phyloP scores from a whole-genome alignment of 1,140 invertebrate species.

The Rhopalosiphum padi region DNA sequence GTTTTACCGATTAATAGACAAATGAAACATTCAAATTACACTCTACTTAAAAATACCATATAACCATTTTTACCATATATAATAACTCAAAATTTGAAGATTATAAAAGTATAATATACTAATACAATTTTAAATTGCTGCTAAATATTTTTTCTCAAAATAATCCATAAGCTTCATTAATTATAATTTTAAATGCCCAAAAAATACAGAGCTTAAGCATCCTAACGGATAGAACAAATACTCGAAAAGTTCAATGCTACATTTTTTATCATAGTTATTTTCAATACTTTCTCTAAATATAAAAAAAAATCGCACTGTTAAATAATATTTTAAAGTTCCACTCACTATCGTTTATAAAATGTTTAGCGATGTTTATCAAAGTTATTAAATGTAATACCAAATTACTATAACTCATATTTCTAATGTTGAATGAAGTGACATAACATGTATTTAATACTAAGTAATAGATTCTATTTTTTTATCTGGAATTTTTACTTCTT shows the following conservation, averaged over 20 bases:
- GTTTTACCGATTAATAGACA: no score
- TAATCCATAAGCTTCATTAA: no score
- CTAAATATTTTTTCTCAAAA: no score
- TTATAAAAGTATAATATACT: no score
- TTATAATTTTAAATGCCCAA: no score
- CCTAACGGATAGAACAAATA: background rate
- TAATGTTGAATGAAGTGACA: background rate
- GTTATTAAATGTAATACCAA: background rate
- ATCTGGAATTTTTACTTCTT: background rate
- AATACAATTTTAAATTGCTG: no score
- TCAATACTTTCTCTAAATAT: background rate
- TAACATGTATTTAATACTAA: background rate
- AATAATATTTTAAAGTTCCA: background rate
- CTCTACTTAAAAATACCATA: no score
- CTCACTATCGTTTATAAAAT: background rate
- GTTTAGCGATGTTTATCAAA: background rate
- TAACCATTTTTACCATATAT: no score
- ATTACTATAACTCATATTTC: background rate
- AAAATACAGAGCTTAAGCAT: no score
- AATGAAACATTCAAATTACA: no score
- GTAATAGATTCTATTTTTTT: background rate
- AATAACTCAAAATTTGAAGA: no score
- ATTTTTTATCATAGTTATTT: background rate
- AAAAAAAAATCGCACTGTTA: background rate
- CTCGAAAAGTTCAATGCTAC: background rate